phyloP scores from a whole-genome alignment of 2,888 invertebrate genomes.

The Diadromus collaris region DNA sequence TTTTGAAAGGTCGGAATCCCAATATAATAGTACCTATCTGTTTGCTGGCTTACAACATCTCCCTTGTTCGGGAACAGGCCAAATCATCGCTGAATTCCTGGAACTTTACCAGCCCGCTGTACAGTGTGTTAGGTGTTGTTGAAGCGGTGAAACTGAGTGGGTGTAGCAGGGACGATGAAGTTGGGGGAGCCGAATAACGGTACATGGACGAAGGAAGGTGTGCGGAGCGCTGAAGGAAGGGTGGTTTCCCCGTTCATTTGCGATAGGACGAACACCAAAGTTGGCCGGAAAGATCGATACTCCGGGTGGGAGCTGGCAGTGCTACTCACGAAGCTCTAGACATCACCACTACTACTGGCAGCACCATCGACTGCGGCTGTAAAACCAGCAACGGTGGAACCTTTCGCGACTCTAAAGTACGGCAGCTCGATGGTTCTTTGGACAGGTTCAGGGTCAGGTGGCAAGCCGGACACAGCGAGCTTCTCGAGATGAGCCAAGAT shows the following conservation, averaged over 20 bases:
- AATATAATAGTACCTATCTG: background rate
- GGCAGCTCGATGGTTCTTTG: conserved; percentile 28
- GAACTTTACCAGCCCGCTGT: conserved; percentile 1
- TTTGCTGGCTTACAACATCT: background rate
- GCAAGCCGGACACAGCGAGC: conserved; percentile 3
- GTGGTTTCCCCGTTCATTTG: conserved; percentile 24
- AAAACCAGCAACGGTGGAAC: conserved; percentile 5
- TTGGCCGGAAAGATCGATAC: conserved; percentile 52
- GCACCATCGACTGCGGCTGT: background rate
- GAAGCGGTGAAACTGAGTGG: conserved; percentile 11
- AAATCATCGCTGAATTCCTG: background rate
- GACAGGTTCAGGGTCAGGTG: conserved; percentile 44
- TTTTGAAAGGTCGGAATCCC: background rate
- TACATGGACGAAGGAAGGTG: conserved; percentile 1
- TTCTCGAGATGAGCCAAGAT: conserved; percentile 9
- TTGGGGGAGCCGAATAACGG: conserved; percentile 20
- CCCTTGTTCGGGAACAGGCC: background rate
- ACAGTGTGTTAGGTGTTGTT: background rate
- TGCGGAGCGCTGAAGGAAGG: conserved; percentile 7
- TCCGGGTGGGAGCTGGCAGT: conserved; percentile 40
- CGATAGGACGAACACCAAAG: conserved; percentile 41
- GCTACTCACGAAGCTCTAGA: conserved; percentile 38
- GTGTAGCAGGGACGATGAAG: conserved; percentile 8
- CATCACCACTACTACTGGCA: conserved; percentile 8
- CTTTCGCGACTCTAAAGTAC: conserved; percentile 1